Evolutionary conservation across 2,797 vertebrate species (phyloP).

Genomic region (Discoglossus pictus): DNA sequence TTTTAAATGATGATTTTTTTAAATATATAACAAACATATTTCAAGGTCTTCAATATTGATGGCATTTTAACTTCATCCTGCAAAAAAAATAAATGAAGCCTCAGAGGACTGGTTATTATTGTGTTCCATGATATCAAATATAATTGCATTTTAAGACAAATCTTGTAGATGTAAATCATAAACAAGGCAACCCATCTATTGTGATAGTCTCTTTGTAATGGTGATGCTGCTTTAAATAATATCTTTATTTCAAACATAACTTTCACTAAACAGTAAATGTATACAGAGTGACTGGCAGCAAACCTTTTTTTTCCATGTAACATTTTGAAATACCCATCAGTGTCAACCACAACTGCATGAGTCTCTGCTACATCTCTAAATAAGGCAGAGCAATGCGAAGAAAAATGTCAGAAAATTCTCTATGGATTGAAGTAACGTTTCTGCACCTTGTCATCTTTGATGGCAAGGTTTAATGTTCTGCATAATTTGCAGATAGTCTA

Average conservation of each 20-base stretch:
- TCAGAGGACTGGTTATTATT: slow-evolving; percentile 56
- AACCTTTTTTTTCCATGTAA: slow-evolving; percentile 66
- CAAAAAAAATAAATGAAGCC: slow-evolving; percentile 69
- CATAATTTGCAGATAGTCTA: slow-evolving; percentile 60
- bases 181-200: background rate
- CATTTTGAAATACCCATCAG: slow-evolving; percentile 82
- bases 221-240: slow-evolving; percentile 52
- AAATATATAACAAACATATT: slow-evolving; percentile 58
- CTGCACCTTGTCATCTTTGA: slow-evolving; percentile 63
- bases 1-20: slow-evolving; percentile 67
- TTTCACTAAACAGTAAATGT: slow-evolving; percentile 61
- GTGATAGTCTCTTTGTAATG: slow-evolving; percentile 12
- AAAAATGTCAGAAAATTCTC: slow-evolving; percentile 70
- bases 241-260: slow-evolving; percentile 65
- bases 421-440: slow-evolving; percentile 69
- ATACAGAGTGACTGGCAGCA: slow-evolving; percentile 59
- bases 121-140: slow-evolving; percentile 58
- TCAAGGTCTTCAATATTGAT: slow-evolving; percentile 56
- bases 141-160: slow-evolving; percentile 57
- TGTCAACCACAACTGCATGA: slow-evolving; percentile 74
- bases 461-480: slow-evolving; percentile 59
- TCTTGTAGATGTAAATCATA: background rate
- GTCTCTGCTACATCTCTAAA: slow-evolving; percentile 76
- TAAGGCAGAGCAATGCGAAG: slow-evolving; percentile 72
- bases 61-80: slow-evolving; percentile 61